phyloP scores from a whole-genome alignment of 2,797 vertebrate genomes.

The Eospalax fontanierii region DNA sequence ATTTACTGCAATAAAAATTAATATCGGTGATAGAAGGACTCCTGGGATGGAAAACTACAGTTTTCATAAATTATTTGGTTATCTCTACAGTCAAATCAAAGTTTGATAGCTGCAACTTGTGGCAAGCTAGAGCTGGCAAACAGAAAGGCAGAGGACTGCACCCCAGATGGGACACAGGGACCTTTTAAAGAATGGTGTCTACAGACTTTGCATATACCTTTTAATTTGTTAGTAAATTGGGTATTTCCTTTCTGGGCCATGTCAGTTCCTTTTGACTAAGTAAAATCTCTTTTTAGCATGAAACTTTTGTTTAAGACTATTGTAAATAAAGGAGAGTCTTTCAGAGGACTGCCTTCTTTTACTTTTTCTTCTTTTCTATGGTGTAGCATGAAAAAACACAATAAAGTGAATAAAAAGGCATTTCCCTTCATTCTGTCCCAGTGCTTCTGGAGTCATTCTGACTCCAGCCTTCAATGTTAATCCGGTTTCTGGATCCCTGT shows the following conservation, averaged over 20 bases:
- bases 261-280: slow-evolving; percentile 59
- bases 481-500: not conserved
- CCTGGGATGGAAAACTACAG: slow-evolving; percentile 34
- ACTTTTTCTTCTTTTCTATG: slow-evolving; percentile 30
- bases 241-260: slow-evolving; percentile 13
- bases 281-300: slow-evolving; percentile 20
- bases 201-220: not conserved
- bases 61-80: slow-evolving; percentile 68
- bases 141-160: not conserved
- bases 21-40: slow-evolving; percentile 51
- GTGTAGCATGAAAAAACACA: not conserved
- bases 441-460: too few relatives aligned
- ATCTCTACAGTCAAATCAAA: slow-evolving; percentile 28
- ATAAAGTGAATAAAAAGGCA: slow-evolving; percentile 1
- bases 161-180: not conserved
- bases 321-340: slow-evolving; percentile 58
- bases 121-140: slow-evolving; percentile 8
- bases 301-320: slow-evolving; percentile 21
- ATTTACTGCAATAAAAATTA: slow-evolving; percentile 68
- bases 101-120: slow-evolving; percentile 13
- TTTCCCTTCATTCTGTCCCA: not conserved
- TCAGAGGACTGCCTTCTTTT: not conserved
- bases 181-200: not conserved
- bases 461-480: not conserved
- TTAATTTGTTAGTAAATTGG: slow-evolving; percentile 53